Base-by-base conservation (phyloP, 2,113 vertebrate species). In the Hiodon alosoides region DNA sequence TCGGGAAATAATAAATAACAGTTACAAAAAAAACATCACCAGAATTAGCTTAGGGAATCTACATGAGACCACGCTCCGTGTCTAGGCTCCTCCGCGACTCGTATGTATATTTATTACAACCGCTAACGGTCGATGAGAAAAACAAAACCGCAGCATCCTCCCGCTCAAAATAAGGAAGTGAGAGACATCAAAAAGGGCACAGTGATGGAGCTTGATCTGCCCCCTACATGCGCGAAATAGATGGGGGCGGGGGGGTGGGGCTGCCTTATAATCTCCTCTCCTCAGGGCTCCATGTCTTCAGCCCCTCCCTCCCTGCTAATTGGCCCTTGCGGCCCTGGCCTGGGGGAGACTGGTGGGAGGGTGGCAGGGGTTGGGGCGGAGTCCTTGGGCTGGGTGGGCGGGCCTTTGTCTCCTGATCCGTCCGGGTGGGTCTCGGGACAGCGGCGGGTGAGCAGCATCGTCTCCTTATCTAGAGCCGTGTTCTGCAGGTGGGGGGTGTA, bases 401-500 rank as follows among this genome's bases (percentile, higher is more conserved):
- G 79, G 60, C 79, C 74, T 69, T 64, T 77, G 53, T 77, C 87
- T 79, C 86, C 85, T 77, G 1, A 64, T 59, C 79, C 83, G 53
- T 78, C 77, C 46, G 79, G 75, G 70, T 72, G 77, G 79, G 84
- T 77, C 66, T 86, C 88, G 16, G 84, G 90, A 74, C 82, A 76
- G 66, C 75, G 90, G 75, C 87, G 93, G 83, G 86, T 74, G 86
- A 94, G 85, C 84, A 93, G 92, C 76, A 98, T 91, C 83, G 81
- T 91, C 87, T 93, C 91, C 88, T 99, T 98, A 96, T 99, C 97
- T 85, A 98, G 94, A 90, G 96, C 96, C 83, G 97, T 99, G 90
- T 93, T 97, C 97, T 99, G 89, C n/a, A 16, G 87, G 31, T 31
- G 31, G 31, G 31, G 31, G 31, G 31, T 31, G 31, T 31, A 31